Conservation (phyloP, 2,888 invertebrate species). For the Myathropa florea region DNA sequence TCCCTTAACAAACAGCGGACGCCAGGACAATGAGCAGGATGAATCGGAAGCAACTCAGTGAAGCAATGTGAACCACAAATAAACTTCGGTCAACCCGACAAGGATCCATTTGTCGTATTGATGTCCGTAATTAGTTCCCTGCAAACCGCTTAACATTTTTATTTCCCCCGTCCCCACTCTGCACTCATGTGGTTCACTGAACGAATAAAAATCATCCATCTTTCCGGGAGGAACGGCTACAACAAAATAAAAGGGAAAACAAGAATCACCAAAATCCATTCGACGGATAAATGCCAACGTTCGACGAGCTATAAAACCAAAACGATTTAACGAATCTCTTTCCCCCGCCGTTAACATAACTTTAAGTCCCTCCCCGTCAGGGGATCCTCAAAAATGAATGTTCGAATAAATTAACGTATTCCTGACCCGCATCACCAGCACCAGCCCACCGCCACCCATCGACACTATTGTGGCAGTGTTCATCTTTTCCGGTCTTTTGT, state of each 20-base stretch:
- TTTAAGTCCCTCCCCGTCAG: not conserved
- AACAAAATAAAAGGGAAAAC: not conserved
- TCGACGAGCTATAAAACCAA: not conserved
- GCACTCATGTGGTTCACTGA: not conserved
- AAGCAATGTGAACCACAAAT: not conserved
- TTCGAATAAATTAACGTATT: slow-evolving; percentile 46
- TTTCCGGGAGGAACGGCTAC: too few relatives aligned
- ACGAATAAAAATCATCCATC: not conserved
- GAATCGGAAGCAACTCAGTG: not conserved
- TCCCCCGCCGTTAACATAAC: not conserved
- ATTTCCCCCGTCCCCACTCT: not conserved
- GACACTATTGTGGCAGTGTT: slow-evolving; percentile 29
- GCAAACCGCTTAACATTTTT: not conserved
- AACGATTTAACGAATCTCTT: not conserved
- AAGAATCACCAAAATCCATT: not conserved
- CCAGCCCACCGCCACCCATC: slow-evolving; percentile 8
- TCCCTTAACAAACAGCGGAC: too few relatives aligned
- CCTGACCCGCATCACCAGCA: slow-evolving; percentile 18
- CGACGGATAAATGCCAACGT: not conserved
- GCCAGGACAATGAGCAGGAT: not conserved
- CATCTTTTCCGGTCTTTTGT: slow-evolving; percentile 15
- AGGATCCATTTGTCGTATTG: not conserved
- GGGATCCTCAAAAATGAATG: not conserved
- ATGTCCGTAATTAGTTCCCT: not conserved
- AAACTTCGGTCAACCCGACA: not conserved